Evolutionary conservation across 2,888 invertebrate species (phyloP).

Genomic region (Steinernema hermaphroditum): DNA sequence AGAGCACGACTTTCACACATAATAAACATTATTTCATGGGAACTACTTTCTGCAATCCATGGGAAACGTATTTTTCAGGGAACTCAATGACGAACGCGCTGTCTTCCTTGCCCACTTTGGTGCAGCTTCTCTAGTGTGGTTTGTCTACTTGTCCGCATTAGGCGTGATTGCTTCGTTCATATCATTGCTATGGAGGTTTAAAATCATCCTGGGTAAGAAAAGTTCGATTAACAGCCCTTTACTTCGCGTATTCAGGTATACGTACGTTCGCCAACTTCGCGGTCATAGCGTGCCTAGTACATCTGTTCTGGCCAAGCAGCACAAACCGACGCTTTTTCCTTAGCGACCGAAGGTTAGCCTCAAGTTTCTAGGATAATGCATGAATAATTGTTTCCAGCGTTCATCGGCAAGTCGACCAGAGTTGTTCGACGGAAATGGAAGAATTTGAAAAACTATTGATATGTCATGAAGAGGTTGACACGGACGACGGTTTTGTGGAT

Average conservation of each 20-base stretch:
- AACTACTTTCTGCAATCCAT: no score
- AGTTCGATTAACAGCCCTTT: not conserved
- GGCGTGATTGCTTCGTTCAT: conserved; percentile 90
- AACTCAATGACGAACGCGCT: conserved; percentile 80
- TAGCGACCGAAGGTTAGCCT: conserved; percentile 45
- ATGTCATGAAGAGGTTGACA: conserved; percentile 27
- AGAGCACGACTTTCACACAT: no score
- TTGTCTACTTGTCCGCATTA: conserved; percentile 91
- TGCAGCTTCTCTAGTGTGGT: conserved; percentile 96
- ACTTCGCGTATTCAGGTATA: conserved; percentile 76
- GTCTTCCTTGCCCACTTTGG: conserved; percentile 94
- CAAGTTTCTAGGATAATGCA: not conserved
- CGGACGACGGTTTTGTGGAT: conserved; percentile 12
- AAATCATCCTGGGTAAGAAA: conserved; percentile 81
- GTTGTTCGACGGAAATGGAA: conserved; percentile 51
- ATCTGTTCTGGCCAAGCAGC: conserved; percentile 90
- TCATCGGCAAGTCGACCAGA: conserved; percentile 45
- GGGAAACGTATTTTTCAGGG: no score
- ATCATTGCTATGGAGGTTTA: conserved; percentile 91
- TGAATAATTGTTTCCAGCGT: conserved; percentile 40
- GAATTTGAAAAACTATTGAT: conserved; percentile 52
- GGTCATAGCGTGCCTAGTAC: conserved; percentile 91
- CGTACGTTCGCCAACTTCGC: conserved; percentile 92
- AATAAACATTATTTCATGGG: no score
- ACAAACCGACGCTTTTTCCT: conserved; percentile 56